Percentiles rank a stretch among this genome's conserved stretches.
phyloP scores from a whole-genome alignment of 2,888 invertebrate species.

The Galerucella nymphaeae region DNA sequence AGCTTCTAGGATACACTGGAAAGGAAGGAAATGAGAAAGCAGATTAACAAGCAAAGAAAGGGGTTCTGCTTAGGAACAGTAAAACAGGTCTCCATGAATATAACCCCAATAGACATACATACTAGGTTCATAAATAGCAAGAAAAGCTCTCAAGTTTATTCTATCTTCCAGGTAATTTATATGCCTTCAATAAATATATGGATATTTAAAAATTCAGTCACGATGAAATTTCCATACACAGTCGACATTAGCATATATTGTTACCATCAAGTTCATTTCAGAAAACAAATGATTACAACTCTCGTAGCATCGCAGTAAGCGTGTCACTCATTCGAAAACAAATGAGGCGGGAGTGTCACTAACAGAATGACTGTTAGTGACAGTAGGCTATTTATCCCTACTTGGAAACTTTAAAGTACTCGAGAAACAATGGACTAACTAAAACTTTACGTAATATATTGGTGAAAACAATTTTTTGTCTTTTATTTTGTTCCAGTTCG shows the following conservation, averaged over 20 bases:
- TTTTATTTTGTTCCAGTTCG: slow-evolving; percentile 12
- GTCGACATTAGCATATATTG: slow-evolving; percentile 30
- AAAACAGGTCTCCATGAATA: too few species aligned
- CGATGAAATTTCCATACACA: slow-evolving; percentile 18
- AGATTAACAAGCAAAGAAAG: too few species aligned
- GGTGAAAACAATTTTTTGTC: slow-evolving; percentile 35
- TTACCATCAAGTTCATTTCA: slow-evolving; percentile 29
- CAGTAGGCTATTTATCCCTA: slow-evolving; percentile 54
- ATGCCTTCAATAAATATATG: not conserved
- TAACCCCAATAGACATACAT: too few species aligned
- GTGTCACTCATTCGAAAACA: slow-evolving; percentile 49
- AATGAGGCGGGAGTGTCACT: slow-evolving; percentile 50
- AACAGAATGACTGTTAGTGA: slow-evolving; percentile 47
- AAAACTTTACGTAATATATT: slow-evolving; percentile 44
- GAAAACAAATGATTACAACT: slow-evolving; percentile 43
- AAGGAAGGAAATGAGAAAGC: too few species aligned
- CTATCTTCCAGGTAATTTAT: too few species aligned
- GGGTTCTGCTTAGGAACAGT: too few species aligned
- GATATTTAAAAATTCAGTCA: slow-evolving; percentile 11
- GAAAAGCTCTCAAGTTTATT: too few species aligned
- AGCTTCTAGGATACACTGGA: too few species aligned
- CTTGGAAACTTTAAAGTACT: slow-evolving; percentile 49
- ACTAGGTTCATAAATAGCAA: too few species aligned
- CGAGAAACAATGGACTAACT: slow-evolving; percentile 46
- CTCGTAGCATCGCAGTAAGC: slow-evolving; percentile 35